Evolutionary conservation across 1,140 invertebrate species (phyloP), one percentile per base, ranked within the genome.

Genomic region (Lordiphosa stackelbergi): DNA sequence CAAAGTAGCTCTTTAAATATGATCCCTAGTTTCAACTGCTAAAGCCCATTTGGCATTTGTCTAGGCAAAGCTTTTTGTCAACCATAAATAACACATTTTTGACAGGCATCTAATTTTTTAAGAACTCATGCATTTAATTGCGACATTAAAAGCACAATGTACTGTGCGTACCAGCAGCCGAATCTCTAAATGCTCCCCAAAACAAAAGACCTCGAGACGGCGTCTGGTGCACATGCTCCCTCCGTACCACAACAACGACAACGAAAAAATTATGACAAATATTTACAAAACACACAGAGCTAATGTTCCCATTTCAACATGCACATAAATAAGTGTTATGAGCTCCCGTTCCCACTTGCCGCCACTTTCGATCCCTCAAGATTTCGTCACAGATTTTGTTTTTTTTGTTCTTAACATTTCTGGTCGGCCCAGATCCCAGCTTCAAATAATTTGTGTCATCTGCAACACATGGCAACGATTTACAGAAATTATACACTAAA

Each of bases 301-400:
- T 83, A 85, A 85, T 85, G 74, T 79, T 77, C 69, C 74, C 81
- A 85, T 85, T 85, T 85, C 81, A 85, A 70, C 81, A 68, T 61
- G 47, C 43, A 61, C 81, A 85, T 85, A 85, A 85, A 85, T 85
- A 83, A 75, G 71, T 81, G 61, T 78, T 74, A 71, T 66, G 75
- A 75, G 58, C 55, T 61, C 66, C 66, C 73, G 64, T 66, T 72
- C 53, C 41, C 46, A 28, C 28, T 31, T 31, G 28, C 48, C 48
- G 34, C 47, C 42, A 12, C 12, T 5, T 34, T 31, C 40, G 2
- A 13, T 22, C 13, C 13, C 36, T 13, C 38, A 45, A 58, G 48
- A 65, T 75, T 69, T 62, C 43, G 69, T 69, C 79, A 83, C 81
- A 74, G 73, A 85, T 81, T 79, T 83, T 36, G 19, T 38, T 53